phyloP scores from a whole-genome alignment of 2,797 vertebrate species.

The Pterois miles region DNA sequence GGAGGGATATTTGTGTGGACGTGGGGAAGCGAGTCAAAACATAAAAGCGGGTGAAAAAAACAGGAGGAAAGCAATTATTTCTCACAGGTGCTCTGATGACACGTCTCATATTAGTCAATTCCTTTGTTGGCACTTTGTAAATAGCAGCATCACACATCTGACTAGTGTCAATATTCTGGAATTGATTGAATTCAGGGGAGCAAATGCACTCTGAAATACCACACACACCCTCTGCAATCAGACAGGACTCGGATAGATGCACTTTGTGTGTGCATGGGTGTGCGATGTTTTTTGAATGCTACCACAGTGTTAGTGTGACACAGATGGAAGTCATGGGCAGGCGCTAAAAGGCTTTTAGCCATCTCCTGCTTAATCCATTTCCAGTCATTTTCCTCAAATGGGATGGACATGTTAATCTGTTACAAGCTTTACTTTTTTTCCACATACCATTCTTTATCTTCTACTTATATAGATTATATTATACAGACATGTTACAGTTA shows the following conservation, averaged over 20 bases:
- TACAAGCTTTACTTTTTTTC: background rate
- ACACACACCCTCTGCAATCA: conserved; percentile 3
- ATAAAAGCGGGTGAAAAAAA: background rate
- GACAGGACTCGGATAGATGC: background rate
- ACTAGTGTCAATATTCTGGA: conserved; percentile 46
- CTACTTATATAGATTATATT: no score
- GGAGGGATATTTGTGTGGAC: conserved; percentile 3
- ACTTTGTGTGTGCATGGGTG: background rate
- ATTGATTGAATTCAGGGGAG: conserved; percentile 50
- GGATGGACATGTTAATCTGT: background rate
- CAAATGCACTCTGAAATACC: conserved; percentile 36
- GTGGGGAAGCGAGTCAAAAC: conserved; percentile 13
- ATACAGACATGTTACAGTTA: no score
- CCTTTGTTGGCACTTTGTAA: conserved; percentile 60
- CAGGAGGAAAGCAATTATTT: conserved; percentile 50
- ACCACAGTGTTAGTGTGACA: background rate
- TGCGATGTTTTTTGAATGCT: background rate
- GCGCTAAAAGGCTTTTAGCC: conserved; percentile 11
- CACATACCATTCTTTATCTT: no score
- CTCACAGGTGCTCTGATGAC: conserved; percentile 21
- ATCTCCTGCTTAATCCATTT: background rate
- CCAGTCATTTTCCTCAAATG: background rate
- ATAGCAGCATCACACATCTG: conserved; percentile 44
- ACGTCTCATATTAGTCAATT: conserved; percentile 57
- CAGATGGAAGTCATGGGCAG: background rate